Evolutionary conservation across 1,140 invertebrate genomes (phyloP), one percentile per base, ranked within the genome.

Genomic region (Sweltsa coloradensis): DNA sequence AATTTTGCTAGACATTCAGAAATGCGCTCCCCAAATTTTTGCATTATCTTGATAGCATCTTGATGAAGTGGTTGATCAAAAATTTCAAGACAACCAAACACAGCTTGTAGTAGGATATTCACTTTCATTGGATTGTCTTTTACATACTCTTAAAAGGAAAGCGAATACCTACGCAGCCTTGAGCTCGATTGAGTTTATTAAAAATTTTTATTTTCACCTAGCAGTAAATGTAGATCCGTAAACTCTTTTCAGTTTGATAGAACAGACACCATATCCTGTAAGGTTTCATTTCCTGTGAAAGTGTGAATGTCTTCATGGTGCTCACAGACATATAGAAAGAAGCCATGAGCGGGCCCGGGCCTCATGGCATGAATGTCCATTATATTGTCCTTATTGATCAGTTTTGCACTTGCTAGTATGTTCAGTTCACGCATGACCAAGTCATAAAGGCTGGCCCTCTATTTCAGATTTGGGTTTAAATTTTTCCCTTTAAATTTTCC

Each of bases 31-130:
- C 75, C 80, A 46, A 71, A n/a, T n/a, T n/a, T 74, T 58, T 78
- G 65, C 57, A 84, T 74, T 40, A 87, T 78, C 60, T 76, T 81
- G 51, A 65, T 61, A n/a, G 75, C 70, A 57, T 89, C 85, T 59
- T 81, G 78, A 43, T 72, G 66, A 9, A 89, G 60, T n/a, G 75
- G 73, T 24, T 74, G 71, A 55, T 86, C 82, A 2, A 67, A 62
- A 19, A 87, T 76, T 14, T 68, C 64, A 13, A 86, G 61, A 57
- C 75, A 76, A 7, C 83, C 83, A 4, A 89, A 65, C 5, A 74
- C 62, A 2, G 83, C 79, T 70, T 89, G 85, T 47, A 86, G 78
- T 21, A 87, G 63, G 58, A 75, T 78, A 57, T 76, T 79, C 3
- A 79, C 61, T 63, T 83, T 83, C 76, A 78, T 75, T 76, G 68